A percentile compares a stretch with the other conserved stretches of the same genome.
phyloP scores from a whole-genome alignment of 2,113 vertebrate species.

The Colius striatus region DNA sequence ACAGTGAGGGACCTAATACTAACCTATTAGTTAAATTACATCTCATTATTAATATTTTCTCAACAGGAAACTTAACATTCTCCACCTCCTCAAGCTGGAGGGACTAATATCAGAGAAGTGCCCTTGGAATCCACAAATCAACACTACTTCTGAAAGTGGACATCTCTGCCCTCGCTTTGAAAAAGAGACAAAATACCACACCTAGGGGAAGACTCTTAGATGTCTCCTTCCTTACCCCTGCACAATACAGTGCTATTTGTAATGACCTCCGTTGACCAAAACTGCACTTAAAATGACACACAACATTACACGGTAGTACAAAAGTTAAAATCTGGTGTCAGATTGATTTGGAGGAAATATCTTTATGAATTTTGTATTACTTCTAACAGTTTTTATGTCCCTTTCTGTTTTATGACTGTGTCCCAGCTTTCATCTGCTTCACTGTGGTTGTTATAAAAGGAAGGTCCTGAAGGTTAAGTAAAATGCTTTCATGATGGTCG shows the following conservation, averaged over 20 bases:
- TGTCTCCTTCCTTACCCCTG: background rate
- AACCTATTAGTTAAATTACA: background rate
- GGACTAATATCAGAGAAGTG: background rate
- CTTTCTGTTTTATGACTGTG: background rate
- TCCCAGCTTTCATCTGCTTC: background rate
- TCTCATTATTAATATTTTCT: background rate
- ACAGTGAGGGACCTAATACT: rapidly evolving
- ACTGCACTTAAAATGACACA: background rate
- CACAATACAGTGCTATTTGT: background rate
- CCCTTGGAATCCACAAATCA: background rate
- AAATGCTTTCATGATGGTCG: background rate
- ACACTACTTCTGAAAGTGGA: rapidly evolving
- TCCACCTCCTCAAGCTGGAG: background rate
- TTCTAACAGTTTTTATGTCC: background rate
- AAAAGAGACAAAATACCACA: background rate
- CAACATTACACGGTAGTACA: background rate
- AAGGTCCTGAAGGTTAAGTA: background rate
- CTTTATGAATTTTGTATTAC: background rate
- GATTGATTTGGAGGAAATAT: background rate
- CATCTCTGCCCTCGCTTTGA: background rate
- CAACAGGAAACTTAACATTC: rapidly evolving
- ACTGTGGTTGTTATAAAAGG: background rate
- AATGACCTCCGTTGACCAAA: background rate
- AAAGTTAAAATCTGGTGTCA: background rate
- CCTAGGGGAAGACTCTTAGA: background rate